Base-by-base conservation (phyloP, 2,888 invertebrate genomes). In the Harpagoxenus sublaevis region DNA sequence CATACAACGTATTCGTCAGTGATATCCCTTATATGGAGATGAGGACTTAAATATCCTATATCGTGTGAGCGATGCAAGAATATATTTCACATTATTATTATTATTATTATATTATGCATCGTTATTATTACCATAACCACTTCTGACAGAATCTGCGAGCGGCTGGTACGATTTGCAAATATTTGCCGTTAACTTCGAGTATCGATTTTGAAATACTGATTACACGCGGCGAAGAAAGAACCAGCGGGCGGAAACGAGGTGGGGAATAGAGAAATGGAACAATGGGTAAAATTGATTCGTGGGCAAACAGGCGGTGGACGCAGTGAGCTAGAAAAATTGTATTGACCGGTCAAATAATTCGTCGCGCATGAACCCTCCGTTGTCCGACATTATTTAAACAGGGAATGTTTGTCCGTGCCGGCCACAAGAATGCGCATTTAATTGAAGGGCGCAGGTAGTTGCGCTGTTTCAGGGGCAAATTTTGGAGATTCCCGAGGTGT, bases 151-250 rank as follows among this genome's bases (percentile, higher is more conserved):
- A 60, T 60, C 60, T 42, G 12, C 28, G 57, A 73, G 10, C 23
- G 28, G 10, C 60, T 12, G 42, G 28, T 73, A 42, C 4, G 42
- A 60, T 42, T 70, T 42, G 55, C 73, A 73, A 73, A 73, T 73
- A 73, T 73, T 60, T 73, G 73, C 42, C 42, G 18, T 42, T 60
- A 12, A 57, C 39, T 73, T 73, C 60, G 12, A 60, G 42, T 73
- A 73, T 60, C 60, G 42, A 42, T 73, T 60, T 73, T 73, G 18
- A 73, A 60, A 73, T 73, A 42, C 62, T 73, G 73, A 73, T 73
- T 73, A 71, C 71, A 39, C 39, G 6, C 23, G 23, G 15, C 1
- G 23, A 42, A 73, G n/a, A 18, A 73, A 42, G 12, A 28, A 15
- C 12, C 10, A 10, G 60, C 10, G 42, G 12, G 28, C 3, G 23